Evolutionary conservation across 2,888 invertebrate species (phyloP), one percentile per base, ranked within the genome.

Genomic region (Myathropa florea): DNA sequence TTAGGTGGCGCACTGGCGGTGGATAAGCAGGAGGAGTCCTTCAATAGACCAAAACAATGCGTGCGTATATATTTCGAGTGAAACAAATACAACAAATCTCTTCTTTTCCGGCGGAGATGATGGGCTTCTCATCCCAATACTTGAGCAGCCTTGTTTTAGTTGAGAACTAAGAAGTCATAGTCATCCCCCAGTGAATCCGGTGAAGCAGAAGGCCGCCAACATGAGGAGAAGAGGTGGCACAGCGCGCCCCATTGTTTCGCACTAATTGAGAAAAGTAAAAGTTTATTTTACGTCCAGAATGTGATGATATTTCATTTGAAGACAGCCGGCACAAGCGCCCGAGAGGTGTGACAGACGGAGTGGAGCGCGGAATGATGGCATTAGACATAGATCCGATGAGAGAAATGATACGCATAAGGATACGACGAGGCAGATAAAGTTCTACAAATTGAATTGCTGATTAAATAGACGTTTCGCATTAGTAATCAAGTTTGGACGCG

Each of bases 391-490:
- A 18, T 46, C 18, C 46, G 46, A 78, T 61, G 53, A 68, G 36
- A 21, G 60, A 59, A 28, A 80, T 67, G 61, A 75, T 65, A 79
- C 46, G 59, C 39, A 57, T 59, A 23, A 60, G 68, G 64, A 53
- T 71, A 53, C 53, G 26, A 76, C 71, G 71, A 68, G 46, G 72
- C 82, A 85, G 85, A 85, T 82, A 83, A 83, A 86, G 86, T 86
- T 86, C 73, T 79, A 83, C 86, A 86, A 86, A 86, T 83, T 86
- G 86, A 83, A 86, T 86, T 86, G 78, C 83, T 86, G 83, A 79
- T 86, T 86, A 86, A 86, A 86, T 86, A 86, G 86, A 86, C 83
- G 73, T 83, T 86, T 82, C 78, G 86, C 86, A 86, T 83, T 86
- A 75, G 86, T 83, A 83, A 86, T 86, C 86, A 83, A 83, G 68